A percentile compares a stretch with the other conserved stretches of the same genome.
Evolutionary conservation across 2,888 invertebrate genomes (phyloP).

Genomic region (Athripsodes cinereus): DNA sequence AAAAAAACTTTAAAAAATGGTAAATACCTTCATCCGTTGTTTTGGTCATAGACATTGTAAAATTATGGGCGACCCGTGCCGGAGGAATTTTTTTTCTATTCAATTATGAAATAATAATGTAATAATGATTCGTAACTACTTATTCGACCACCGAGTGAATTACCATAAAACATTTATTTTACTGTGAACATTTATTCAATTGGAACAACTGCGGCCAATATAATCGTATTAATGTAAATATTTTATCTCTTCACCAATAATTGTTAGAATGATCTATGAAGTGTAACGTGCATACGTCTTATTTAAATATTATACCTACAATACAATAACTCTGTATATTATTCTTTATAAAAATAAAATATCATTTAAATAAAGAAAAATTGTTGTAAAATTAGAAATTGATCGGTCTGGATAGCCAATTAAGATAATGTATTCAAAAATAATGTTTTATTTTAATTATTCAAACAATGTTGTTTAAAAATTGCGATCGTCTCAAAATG

Average conservation of each 20-base stretch:
- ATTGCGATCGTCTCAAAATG: no score
- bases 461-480: no score
- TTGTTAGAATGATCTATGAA: not conserved
- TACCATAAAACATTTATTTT: not conserved
- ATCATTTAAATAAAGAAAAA: no score
- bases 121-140: not conserved
- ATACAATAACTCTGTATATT: no score
- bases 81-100: not conserved
- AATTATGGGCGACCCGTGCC: slow-evolving; percentile 5
- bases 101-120: not conserved
- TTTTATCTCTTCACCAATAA: not conserved
- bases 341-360: no score
- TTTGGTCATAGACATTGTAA: no score
- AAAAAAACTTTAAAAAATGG: not conserved
- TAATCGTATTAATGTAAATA: not conserved
- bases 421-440: no score
- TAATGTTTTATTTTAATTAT: no score
- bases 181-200: not conserved
- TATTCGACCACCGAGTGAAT: not conserved
- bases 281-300: not conserved
- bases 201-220: not conserved
- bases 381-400: no score
- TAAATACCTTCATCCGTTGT: no score
- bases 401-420: no score
- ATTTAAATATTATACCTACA: no score